Evolutionary conservation across 2,797 vertebrate species (phyloP).

Genomic region (Parauchenoglanis ngamensis): DNA sequence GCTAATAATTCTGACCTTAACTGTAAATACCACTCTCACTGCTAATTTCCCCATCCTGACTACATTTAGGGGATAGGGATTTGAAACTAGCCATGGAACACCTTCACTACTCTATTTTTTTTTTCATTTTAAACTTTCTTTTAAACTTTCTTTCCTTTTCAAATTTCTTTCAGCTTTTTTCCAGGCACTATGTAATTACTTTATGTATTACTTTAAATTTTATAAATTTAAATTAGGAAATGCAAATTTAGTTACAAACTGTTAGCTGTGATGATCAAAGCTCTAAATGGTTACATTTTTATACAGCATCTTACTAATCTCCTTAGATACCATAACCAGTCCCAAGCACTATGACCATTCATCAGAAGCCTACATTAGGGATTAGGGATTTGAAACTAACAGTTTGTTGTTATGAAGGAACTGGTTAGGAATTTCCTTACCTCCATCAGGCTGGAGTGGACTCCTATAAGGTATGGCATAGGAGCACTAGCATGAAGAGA

Average conservation of each 20-base stretch:
- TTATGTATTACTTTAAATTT: too few species aligned
- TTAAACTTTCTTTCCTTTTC: too few species aligned
- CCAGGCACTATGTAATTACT: neutral
- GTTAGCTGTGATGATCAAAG: neutral
- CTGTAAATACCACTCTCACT: neutral
- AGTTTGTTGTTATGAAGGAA: neutral
- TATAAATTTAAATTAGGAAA: neutral
- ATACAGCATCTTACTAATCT: neutral
- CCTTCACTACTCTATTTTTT: too few species aligned
- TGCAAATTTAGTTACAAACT: neutral
- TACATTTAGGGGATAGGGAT: too few species aligned
- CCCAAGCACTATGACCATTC: too few species aligned
- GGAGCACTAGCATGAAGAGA: slow-evolving; percentile 84
- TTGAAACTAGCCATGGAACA: too few species aligned
- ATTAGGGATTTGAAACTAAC: too few species aligned
- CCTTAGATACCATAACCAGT: neutral
- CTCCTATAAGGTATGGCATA: slow-evolving; percentile 99
- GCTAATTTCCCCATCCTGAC: too few species aligned
- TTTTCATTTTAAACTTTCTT: too few species aligned
- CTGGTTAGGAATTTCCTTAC: slow-evolving; percentile 72
- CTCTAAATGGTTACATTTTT: neutral
- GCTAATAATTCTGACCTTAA: neutral
- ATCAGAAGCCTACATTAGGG: neutral
- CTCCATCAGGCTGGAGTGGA: slow-evolving; percentile 98
- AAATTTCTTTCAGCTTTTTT: too few species aligned